Evolutionary conservation across 2,113 vertebrate genomes (phyloP), one percentile per base, ranked within the genome.

Genomic region (Lates calcarifer): DNA sequence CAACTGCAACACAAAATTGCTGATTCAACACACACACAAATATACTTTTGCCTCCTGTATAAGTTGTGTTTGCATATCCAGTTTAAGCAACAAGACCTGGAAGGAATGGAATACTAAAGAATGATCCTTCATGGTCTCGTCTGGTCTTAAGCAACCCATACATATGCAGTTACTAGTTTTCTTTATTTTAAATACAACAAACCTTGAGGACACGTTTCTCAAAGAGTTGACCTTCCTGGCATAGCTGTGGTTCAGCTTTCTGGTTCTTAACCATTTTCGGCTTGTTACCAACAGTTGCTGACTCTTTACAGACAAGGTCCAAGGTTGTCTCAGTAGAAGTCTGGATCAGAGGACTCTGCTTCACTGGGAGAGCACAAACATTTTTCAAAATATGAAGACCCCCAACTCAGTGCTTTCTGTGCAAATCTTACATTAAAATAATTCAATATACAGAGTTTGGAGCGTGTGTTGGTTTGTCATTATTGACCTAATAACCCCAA

Each of bases 151-250:
- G 26, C 4, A 58, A 31, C 13, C 35, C 31, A 33, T 26, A 61
- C 17, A 43, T 14, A 20, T 1, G 20, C 15, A 47, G 45, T 7
- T 35, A 12, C 17, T 12, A 55, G 8, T 0, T n/a, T 26, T 71
- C 20, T 14, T 41, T 51, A 17, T 63, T 55, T 58, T 5, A 61
- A 61, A 74, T 43, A 33, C 35, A 76, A 79, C 86, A 72, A 58
- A 95, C 94, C 94, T 94, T 85, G 3, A 87, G 56, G 64, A 94
- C 37, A 14, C 29, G 53, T 64, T 92, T 81, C 65, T 94, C 69
- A 83, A 93, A 93, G 8, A 63, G 47, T 5, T 55, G 73, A 63
- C 72, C 69, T 22, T 88, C 39, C 11, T 63, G 77, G 64, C 71
- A 49, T 15, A 31, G 58, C 11, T 65, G 33, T 39, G 49, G 10